phyloP scores from a whole-genome alignment of 1,140 invertebrate species.

The Mya arenaria region DNA sequence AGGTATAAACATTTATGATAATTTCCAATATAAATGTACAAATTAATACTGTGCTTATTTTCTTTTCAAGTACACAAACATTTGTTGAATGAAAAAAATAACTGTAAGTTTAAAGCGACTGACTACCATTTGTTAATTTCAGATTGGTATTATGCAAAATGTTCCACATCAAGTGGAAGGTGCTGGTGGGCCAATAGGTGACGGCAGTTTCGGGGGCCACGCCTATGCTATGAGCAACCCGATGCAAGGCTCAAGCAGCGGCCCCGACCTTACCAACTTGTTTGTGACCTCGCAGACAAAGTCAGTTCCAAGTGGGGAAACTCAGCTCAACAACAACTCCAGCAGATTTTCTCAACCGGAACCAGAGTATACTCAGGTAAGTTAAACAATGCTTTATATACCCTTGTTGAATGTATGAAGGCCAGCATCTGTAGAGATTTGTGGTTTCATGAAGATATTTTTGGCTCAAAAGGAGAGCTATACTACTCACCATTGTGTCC shows the following conservation, averaged over 20 bases:
- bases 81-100: no score
- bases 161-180: slow-evolving; percentile 82
- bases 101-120: no score
- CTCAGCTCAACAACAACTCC: slow-evolving; percentile 1
- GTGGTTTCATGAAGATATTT: no score
- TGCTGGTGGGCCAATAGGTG: slow-evolving; percentile 5
- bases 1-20: no score
- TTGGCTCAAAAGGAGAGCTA: no score
- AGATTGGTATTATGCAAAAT: slow-evolving; percentile 55
- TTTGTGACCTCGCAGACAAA: slow-evolving; percentile 60
- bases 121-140: no score
- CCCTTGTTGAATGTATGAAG: no score
- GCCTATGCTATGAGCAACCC: slow-evolving; percentile 49
- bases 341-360: neutral
- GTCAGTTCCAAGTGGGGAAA: slow-evolving; percentile 22
- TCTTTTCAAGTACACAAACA: no score
- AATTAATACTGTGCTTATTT: no score
- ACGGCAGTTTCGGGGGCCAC: slow-evolving; percentile 28
- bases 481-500: no score
- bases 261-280: slow-evolving; percentile 59
- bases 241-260: slow-evolving; percentile 27
- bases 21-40: no score
- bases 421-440: no score
- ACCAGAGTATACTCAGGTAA: slow-evolving; percentile 21
- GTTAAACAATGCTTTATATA: neutral